Evolutionary conservation across 2,113 vertebrate species (phyloP), one percentile per base, ranked within the genome.

Genomic region (Protobothrops mucrosquamatus): DNA sequence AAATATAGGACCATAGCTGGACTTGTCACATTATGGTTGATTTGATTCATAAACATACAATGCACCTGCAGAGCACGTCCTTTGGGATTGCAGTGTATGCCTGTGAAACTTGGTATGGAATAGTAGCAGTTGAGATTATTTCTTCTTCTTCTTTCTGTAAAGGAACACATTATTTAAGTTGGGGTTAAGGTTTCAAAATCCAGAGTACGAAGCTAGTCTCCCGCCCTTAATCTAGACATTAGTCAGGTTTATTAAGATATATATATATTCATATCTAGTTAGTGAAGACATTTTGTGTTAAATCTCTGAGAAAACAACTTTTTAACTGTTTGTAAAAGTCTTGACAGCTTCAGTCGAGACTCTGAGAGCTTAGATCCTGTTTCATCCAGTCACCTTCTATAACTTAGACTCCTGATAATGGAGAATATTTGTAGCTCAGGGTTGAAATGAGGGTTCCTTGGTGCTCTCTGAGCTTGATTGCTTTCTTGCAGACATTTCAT

Each of bases 41-140:
- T 74, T 1, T 0, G 3, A 43, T 97, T 98, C 6, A 29, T 69
- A 91, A 98, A 97, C 69, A 12, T 95, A 91, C 97, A 98, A 8
- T 92, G 91, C 0, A 92, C 89, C 0, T 0, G 0, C 0, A 95
- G 0, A 0, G 94, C 0, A 12, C 56, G 11, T 39, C 1, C 22
- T 0, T 24, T 0, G 43, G 90, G 1, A 39, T 8, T 10, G 24
- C 93, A 94, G 10, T 57, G 7, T 23, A 2, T 87, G 55, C 87
- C 94, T 0, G 0, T 94, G 91, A 97, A 94, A 9, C 64, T 93
- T 85, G 89, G 93, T 4, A 0, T 4, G 81, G 97, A 97, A 94
- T 97, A 97, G 2, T 94, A 98, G 95, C 98, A 98, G 5, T 93
- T 24, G 52, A 89, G 26, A 1, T 14, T 95, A 92, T 11, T 95